phyloP scores from a whole-genome alignment of 2,888 invertebrate species.

The Ormyrus rosae region DNA sequence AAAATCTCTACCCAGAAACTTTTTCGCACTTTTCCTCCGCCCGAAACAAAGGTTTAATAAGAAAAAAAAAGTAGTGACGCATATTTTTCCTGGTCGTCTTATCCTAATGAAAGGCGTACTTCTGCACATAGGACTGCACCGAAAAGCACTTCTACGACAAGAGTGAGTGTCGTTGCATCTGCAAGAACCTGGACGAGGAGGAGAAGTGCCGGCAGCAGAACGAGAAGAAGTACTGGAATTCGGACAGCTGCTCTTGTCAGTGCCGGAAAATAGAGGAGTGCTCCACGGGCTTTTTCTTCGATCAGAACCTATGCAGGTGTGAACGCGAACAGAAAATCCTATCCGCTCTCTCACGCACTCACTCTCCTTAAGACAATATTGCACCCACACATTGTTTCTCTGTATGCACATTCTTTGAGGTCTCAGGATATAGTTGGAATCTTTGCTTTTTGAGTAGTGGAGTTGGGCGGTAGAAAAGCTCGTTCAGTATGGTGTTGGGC shows the following conservation, averaged over 20 bases:
- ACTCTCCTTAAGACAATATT: too few species aligned
- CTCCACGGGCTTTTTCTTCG: constrained; percentile 80
- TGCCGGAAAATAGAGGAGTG: constrained; percentile 79
- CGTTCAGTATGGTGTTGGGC: too few species aligned
- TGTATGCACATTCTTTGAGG: too few species aligned
- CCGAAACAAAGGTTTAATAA: constrained; percentile 1
- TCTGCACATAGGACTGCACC: constrained; percentile 78
- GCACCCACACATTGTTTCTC: too few species aligned
- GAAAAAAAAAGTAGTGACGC: not conserved
- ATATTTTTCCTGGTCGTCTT: constrained; percentile 25
- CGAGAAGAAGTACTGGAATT: constrained; percentile 80
- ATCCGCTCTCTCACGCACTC: too few species aligned
- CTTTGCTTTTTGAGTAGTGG: too few species aligned
- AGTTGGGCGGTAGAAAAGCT: too few species aligned
- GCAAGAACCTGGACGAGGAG: constrained; percentile 80
- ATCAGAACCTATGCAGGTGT: constrained; percentile 79
- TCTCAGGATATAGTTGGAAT: too few species aligned
- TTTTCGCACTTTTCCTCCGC: too few species aligned
- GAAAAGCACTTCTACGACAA: constrained; percentile 78
- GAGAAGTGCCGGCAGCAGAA: constrained; percentile 78
- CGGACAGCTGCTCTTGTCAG: constrained; percentile 79
- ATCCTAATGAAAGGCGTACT: too few species aligned
- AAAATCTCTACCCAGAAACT: too few species aligned
- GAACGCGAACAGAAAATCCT: constrained; percentile 57
- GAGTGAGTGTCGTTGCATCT: constrained; percentile 80